These are phyloP conservation scores for Megamerina dolium DNA, from an alignment of 2,888 invertebrate species.

Conservation along the genomic window DNA sequence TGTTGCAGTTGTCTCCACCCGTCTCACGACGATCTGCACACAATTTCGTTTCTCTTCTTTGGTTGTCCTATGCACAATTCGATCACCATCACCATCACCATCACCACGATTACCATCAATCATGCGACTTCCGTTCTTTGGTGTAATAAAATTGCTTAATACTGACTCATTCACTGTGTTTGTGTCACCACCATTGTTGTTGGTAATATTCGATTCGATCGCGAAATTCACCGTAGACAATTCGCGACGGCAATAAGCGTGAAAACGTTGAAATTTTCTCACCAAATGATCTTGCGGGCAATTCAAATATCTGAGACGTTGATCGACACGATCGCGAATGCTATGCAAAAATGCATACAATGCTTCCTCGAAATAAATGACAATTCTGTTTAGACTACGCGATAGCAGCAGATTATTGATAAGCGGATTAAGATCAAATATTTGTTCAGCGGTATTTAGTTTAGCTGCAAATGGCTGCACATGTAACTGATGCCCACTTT, in stretches of 20 bases:
- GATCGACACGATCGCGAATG: slow-evolving; percentile 7
- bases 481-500: no score
- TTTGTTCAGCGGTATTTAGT: slow-evolving; percentile 1
- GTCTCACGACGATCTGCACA: not conserved
- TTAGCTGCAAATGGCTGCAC: slow-evolving; percentile 11
- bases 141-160: not conserved
- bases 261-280: slow-evolving; percentile 22
- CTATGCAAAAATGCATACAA: slow-evolving; percentile 23
- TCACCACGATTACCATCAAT: no score
- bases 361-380: slow-evolving; percentile 27
- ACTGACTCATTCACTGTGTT: not conserved
- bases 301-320: slow-evolving; percentile 11
- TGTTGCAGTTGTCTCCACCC: no score
- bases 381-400: slow-evolving; percentile 26
- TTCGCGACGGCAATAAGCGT: slow-evolving; percentile 8
- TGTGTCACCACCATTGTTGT: slow-evolving; percentile 6
- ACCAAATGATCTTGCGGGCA: slow-evolving; percentile 17
- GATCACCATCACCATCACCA: not conserved
- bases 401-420: slow-evolving; percentile 24
- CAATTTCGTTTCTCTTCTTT: not conserved
- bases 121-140: not conserved
- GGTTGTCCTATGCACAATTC: not conserved
- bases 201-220: not conserved
- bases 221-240: not conserved
- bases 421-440: slow-evolving; percentile 21